Conservation (phyloP, 1,140 invertebrate species). For the Zaprionus africanus region DNA sequence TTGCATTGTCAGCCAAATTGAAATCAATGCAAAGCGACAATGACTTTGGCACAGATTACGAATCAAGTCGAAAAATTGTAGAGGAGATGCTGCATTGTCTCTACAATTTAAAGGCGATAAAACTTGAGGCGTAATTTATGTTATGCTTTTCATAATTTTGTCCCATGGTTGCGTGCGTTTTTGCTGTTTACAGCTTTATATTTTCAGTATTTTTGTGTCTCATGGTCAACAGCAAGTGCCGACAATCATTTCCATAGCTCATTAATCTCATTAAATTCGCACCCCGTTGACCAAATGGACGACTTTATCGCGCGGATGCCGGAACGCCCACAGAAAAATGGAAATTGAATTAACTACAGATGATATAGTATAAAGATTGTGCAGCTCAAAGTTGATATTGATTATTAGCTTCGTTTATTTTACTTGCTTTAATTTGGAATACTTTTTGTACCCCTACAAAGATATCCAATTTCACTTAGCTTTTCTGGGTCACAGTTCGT, state of each 20-base stretch:
- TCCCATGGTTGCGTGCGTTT: constrained; percentile 7
- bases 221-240: constrained; percentile 35
- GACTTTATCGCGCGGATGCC: constrained; percentile 3
- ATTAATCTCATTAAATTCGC: constrained; percentile 62
- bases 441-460: background rate
- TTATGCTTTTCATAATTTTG: background rate
- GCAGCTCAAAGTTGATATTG: background rate
- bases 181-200: background rate
- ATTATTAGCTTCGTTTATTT: background rate
- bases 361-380: background rate
- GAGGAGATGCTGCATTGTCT: constrained; percentile 6
- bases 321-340: constrained; percentile 15
- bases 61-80: background rate
- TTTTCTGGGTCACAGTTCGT: background rate
- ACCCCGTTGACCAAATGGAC: constrained; percentile 20
- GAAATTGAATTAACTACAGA: background rate
- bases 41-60: constrained; percentile 33
- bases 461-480: background rate
- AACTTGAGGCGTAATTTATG: constrained; percentile 9
- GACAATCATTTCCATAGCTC: constrained; percentile 47
- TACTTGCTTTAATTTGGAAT: background rate
- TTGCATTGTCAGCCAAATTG: constrained; percentile 35
- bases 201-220: constrained; percentile 5
- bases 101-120: constrained; percentile 2
- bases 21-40: constrained; percentile 30